phyloP scores from a whole-genome alignment of 1,140 invertebrate genomes.

The Hycleus cichorii region DNA sequence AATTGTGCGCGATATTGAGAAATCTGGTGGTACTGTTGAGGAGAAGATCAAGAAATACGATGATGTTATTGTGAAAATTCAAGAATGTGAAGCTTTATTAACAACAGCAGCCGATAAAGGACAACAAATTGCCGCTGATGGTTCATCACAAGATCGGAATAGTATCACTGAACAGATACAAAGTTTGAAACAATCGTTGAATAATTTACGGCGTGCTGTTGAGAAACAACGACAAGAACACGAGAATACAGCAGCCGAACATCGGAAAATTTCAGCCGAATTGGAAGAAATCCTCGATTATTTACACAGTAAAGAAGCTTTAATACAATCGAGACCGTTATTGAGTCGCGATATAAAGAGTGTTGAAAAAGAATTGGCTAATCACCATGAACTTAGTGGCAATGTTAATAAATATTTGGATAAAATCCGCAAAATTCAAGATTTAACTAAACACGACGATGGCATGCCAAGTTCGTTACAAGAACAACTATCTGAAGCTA shows the following conservation, averaged over 20 bases:
- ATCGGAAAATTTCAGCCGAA: slow-evolving; percentile 71
- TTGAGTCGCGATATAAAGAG: slow-evolving; percentile 69
- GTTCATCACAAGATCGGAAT: slow-evolving; percentile 76
- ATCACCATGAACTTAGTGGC: slow-evolving; percentile 63
- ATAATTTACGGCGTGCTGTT: slow-evolving; percentile 69
- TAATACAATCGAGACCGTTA: slow-evolving; percentile 72
- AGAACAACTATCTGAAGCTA: slow-evolving; percentile 77
- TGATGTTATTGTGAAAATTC: slow-evolving; percentile 74
- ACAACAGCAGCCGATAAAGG: slow-evolving; percentile 84
- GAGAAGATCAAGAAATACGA: slow-evolving; percentile 86
- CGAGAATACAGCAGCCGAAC: slow-evolving; percentile 78
- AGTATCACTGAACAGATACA: slow-evolving; percentile 81
- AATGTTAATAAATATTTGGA: slow-evolving; percentile 66
- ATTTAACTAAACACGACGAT: slow-evolving; percentile 62
- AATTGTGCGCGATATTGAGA: slow-evolving; percentile 77
- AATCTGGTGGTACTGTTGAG: slow-evolving; percentile 66
- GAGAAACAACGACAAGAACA: slow-evolving; percentile 81
- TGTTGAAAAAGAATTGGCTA: slow-evolving; percentile 72
- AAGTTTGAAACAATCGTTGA: slow-evolving; percentile 75
- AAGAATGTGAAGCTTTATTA: slow-evolving; percentile 80
- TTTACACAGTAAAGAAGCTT: slow-evolving; percentile 76
- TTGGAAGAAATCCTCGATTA: slow-evolving; percentile 74
- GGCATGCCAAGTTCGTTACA: slow-evolving; percentile 67
- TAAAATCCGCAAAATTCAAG: slow-evolving; percentile 59
- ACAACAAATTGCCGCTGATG: slow-evolving; percentile 82